phyloP scores from a whole-genome alignment of 1,140 invertebrate genomes.

The Drosophila ohnishii region DNA sequence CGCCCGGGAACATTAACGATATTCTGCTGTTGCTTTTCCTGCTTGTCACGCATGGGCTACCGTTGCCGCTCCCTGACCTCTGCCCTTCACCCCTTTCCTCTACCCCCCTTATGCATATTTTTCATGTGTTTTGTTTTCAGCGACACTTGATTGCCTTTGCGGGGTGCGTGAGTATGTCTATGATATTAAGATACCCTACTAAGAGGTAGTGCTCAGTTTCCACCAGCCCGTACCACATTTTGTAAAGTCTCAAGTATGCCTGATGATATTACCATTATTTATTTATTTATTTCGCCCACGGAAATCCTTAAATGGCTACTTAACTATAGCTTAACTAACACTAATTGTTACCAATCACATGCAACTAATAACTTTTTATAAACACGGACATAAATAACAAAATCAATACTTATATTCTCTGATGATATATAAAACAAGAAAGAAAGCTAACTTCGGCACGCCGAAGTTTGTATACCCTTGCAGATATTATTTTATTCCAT shows the following conservation, averaged over 20 bases:
- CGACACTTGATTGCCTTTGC: slow-evolving; percentile 73
- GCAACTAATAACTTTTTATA: too few species aligned
- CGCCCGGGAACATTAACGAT: slow-evolving; percentile 14
- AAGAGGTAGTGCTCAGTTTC: neutral
- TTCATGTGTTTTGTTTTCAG: slow-evolving; percentile 67
- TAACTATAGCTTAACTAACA: too few species aligned
- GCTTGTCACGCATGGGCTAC: slow-evolving; percentile 59
- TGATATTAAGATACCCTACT: slow-evolving; percentile 18
- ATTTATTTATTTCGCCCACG: too few species aligned
- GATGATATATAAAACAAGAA: too few species aligned
- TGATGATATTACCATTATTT: neutral
- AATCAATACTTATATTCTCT: too few species aligned
- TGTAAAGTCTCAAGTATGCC: neutral
- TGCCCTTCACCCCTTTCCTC: neutral
- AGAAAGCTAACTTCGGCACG: too few species aligned
- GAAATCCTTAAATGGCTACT: too few species aligned
- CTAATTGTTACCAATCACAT: too few species aligned
- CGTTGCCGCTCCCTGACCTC: slow-evolving; percentile 10
- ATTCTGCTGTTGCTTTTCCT: slow-evolving; percentile 46
- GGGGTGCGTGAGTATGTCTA: slow-evolving; percentile 30
- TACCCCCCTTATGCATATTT: slow-evolving; percentile 8
- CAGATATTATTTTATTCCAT: too few species aligned
- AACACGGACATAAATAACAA: too few species aligned
- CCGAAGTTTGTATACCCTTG: too few species aligned
- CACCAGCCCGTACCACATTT: too few species aligned